These are phyloP conservation scores for Leptinotarsa texana DNA, from an alignment of 1,140 invertebrate species.

Conservation along the genomic window DNA sequence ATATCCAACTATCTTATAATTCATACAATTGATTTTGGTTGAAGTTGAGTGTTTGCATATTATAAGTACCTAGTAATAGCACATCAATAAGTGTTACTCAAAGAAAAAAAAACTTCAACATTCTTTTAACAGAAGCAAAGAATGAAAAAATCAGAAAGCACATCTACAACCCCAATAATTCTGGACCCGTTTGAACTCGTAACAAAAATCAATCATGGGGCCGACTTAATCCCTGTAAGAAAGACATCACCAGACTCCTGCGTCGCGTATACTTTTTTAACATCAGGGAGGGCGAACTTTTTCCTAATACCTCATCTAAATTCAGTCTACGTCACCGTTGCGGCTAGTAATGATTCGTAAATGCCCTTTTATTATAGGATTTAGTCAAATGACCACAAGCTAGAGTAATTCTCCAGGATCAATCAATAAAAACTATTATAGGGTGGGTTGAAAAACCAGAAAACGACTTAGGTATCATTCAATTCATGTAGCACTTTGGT, in stretches of 20 bases:
- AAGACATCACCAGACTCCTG: not conserved
- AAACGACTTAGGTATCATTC: not conserved
- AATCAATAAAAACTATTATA: conserved; percentile 21
- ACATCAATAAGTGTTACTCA: no score
- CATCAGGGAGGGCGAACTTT: conserved; percentile 1
- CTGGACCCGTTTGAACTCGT: not conserved
- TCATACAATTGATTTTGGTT: no score
- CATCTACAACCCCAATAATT: no score
- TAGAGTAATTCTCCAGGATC: not conserved
- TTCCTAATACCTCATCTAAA: conserved; percentile 30
- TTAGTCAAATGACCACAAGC: conserved; percentile 28
- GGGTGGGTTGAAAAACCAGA: not conserved
- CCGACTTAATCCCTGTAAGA: not conserved
- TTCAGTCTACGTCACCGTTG: conserved; percentile 22
- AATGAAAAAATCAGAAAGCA: no score
- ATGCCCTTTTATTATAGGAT: conserved; percentile 29
- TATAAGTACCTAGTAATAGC: no score
- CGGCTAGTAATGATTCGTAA: conserved; percentile 28
- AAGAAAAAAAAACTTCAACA: no score
- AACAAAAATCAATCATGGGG: not conserved
- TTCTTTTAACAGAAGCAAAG: no score
- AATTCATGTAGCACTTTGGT: no score
- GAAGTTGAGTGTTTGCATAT: no score
- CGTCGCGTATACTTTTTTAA: conserved; percentile 9
- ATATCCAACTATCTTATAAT: no score